Evolutionary conservation across 2,888 invertebrate species (phyloP).

Genomic region (Patella caerulea): DNA sequence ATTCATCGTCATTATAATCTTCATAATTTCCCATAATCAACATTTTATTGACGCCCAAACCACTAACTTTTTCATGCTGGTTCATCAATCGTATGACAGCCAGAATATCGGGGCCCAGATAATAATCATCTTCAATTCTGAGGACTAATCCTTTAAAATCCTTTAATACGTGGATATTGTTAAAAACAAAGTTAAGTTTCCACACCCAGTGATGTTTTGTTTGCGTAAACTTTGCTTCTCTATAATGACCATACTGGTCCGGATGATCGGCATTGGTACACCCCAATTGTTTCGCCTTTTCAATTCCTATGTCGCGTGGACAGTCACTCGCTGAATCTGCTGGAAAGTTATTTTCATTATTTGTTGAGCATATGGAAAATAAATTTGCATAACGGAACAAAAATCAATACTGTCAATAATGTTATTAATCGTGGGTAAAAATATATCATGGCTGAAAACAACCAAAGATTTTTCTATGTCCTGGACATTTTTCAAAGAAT

Average conservation of each 20-base stretch:
- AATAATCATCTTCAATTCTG: constrained; percentile 23
- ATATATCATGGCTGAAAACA: constrained; percentile 22
- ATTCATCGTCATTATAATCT: neutral
- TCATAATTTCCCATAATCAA: constrained; percentile 20
- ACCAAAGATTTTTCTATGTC: constrained; percentile 19
- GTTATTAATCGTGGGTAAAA: neutral
- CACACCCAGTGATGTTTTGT: constrained; percentile 27
- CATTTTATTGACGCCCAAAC: neutral
- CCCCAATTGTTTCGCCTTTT: constrained; percentile 2
- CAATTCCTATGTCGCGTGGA: constrained; percentile 13
- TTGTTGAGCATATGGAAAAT: constrained; percentile 22
- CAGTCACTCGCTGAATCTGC: constrained; percentile 18
- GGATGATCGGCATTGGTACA: constrained; percentile 21
- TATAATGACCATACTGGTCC: constrained; percentile 21
- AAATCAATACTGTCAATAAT: constrained; percentile 13
- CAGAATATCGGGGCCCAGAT: constrained; percentile 16
- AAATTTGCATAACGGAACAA: constrained; percentile 23
- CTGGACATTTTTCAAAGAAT: constrained; percentile 18
- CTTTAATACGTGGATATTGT: constrained; percentile 9
- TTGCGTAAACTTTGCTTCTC: constrained; percentile 18
- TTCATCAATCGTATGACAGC: constrained; percentile 4
- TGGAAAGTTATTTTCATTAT: constrained; percentile 17
- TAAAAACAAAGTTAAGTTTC: constrained; percentile 22
- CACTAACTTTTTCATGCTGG: neutral
- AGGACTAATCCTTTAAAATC: constrained; percentile 18